phyloP scores from a whole-genome alignment of 2,113 vertebrate species.

The Percina caprodes region DNA sequence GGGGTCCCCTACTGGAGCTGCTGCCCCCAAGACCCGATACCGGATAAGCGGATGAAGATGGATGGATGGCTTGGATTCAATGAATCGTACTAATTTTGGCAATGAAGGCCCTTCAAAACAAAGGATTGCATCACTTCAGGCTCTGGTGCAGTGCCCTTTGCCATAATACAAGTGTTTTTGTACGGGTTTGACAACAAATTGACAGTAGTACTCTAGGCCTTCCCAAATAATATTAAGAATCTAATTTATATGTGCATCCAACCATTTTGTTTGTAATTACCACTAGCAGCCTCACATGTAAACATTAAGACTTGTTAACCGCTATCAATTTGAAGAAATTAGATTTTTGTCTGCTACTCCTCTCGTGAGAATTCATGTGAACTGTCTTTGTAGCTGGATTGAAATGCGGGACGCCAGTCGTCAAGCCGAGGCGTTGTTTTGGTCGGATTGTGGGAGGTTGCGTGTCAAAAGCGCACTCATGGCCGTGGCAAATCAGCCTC shows the following conservation, averaged over 20 bases:
- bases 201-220: too few species aligned
- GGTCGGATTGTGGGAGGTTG: constrained; percentile 96
- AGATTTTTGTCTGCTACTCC: neutral
- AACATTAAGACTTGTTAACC: neutral
- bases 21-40: too few species aligned
- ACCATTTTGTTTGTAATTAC: neutral
- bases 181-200: too few species aligned
- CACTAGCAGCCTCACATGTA: neutral
- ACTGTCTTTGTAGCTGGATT: constrained; percentile 55
- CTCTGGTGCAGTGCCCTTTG: too few species aligned
- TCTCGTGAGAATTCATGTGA: neutral
- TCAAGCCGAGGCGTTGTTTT: constrained; percentile 87
- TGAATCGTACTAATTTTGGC: neutral
- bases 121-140: too few species aligned
- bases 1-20: too few species aligned
- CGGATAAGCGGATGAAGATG: too few species aligned
- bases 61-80: too few species aligned
- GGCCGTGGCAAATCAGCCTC: constrained; percentile 98
- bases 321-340: neutral
- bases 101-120: too few species aligned
- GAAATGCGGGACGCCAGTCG: constrained; percentile 87
- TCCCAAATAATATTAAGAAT: too few species aligned
- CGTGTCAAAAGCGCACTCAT: constrained; percentile 88
- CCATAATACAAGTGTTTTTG: too few species aligned
- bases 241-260: too few species aligned